These are phyloP conservation scores for Gouania willdenowi DNA, from an alignment of 2,797 vertebrate species.

Conservation along the genomic window DNA sequence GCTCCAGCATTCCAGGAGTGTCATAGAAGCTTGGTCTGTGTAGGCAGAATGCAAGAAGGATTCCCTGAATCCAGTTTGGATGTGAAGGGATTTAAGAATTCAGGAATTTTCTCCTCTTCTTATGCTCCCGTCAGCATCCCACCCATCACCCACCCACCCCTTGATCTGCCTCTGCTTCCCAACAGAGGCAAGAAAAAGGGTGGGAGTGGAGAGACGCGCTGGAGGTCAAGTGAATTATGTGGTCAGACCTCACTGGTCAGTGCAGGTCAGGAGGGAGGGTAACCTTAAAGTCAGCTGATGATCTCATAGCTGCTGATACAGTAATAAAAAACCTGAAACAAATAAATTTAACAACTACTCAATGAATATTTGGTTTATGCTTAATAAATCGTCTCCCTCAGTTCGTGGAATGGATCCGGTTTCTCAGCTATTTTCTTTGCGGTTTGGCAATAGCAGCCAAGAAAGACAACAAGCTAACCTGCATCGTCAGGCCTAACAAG, in stretches of 20 bases:
- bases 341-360: slow-evolving; percentile 8
- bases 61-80: slow-evolving; percentile 67
- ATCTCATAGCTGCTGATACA: slow-evolving; percentile 36
- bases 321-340: slow-evolving; percentile 31
- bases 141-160: slow-evolving; percentile 57
- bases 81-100: slow-evolving; percentile 67
- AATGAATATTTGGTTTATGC: slow-evolving; percentile 21
- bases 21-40: slow-evolving; percentile 62
- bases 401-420: slow-evolving; percentile 30
- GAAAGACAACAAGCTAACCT: slow-evolving; percentile 23
- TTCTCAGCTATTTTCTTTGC: slow-evolving; percentile 27
- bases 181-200: slow-evolving; percentile 41
- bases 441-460: slow-evolving; percentile 44
- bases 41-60: slow-evolving; percentile 53
- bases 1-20: slow-evolving; percentile 64
- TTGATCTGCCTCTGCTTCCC: slow-evolving; percentile 51
- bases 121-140: slow-evolving; percentile 51
- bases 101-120: slow-evolving; percentile 60
- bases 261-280: slow-evolving; percentile 40
- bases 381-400: too few species aligned
- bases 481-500: slow-evolving; percentile 63
- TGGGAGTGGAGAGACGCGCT: slow-evolving; percentile 42
- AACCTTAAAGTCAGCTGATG: slow-evolving; percentile 14
- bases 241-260: slow-evolving; percentile 33
- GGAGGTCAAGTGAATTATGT: slow-evolving; percentile 56